Percentiles rank a stretch among this genome's conserved stretches.
Evolutionary conservation across 2,113 vertebrate species (phyloP).

Genomic region (Neotragus moschatus): DNA sequence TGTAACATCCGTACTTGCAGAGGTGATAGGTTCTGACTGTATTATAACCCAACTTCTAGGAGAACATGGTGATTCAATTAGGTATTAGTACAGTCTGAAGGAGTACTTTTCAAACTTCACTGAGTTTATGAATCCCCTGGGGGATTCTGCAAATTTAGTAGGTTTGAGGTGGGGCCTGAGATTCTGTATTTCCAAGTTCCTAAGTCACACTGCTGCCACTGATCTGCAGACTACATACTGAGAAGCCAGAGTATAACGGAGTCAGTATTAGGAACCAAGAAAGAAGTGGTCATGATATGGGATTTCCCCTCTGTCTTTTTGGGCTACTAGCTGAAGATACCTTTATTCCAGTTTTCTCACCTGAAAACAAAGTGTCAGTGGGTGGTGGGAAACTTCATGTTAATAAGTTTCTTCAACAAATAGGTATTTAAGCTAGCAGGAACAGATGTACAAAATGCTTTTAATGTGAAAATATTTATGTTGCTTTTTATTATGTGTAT

Average conservation of each 20-base stretch:
- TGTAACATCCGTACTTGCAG: background rate
- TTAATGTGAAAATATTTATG: background rate
- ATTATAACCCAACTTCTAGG: background rate
- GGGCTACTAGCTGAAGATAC: background rate
- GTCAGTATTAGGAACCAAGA: background rate
- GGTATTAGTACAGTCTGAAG: background rate
- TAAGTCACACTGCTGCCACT: background rate
- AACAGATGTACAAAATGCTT: background rate
- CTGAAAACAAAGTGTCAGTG: background rate
- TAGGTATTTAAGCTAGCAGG: background rate
- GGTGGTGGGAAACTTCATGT: background rate
- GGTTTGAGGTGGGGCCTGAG: background rate
- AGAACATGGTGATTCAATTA: background rate
- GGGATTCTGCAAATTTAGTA: background rate
- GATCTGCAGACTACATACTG: background rate
- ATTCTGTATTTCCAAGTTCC: background rate
- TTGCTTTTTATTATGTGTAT: background rate
- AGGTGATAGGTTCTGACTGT: background rate
- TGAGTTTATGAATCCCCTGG: background rate
- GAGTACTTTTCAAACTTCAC: background rate
- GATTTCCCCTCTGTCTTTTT: background rate
- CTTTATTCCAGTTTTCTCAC: background rate
- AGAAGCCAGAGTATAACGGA: background rate
- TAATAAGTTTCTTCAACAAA: background rate
- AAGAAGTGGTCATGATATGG: no score